Evolutionary conservation across 2,113 vertebrate genomes (phyloP), one percentile per base, ranked within the genome.

Genomic region (Calyptomena viridis): DNA sequence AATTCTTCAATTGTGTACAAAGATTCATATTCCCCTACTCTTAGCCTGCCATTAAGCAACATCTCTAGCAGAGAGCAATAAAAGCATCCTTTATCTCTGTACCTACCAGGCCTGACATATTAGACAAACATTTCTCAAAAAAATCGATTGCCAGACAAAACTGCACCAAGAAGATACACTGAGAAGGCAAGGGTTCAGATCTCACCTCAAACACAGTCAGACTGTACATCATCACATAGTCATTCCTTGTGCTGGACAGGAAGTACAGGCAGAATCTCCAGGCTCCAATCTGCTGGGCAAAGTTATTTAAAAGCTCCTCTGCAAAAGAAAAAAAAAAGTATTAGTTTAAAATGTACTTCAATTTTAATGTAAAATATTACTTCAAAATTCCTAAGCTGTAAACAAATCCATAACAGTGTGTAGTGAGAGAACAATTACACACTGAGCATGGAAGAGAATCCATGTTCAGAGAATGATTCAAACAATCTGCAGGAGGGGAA

Each of bases 171-270:
- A 78, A 86, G 64, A 77, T 21, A 84, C 68, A 42, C 50, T 8
- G 22, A 15, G 76, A 64, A 64, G 73, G 42, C 24, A 91, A 33
- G 6, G 44, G 89, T 9, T n/a, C 44, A 66, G 64, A 20, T 84
- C 98, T 99, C 97, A 99, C 99, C 99, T 99, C 99, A 98, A 99
- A 99, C 93, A 99, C 99, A 12, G 99, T 99, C 96, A 99, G 98
- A 94, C 99, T 99, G 97, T 99, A 99, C 99, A 99, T 99, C 99
- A 99, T 99, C 14, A 99, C 99, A 67, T 99, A 99, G 97, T 99
- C 99, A 71, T 99, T 99, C 88, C 98, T 98, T 56, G 99, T 99
- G 95, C 99, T 99, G 79, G 99, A 99, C 69, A 99, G 98, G 97
- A 99, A 99, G 97, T 99, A 99, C 84, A 99, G 98, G 96, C 99